phyloP scores from a whole-genome alignment of 2,888 invertebrate genomes.

The Diarsia mendica region DNA sequence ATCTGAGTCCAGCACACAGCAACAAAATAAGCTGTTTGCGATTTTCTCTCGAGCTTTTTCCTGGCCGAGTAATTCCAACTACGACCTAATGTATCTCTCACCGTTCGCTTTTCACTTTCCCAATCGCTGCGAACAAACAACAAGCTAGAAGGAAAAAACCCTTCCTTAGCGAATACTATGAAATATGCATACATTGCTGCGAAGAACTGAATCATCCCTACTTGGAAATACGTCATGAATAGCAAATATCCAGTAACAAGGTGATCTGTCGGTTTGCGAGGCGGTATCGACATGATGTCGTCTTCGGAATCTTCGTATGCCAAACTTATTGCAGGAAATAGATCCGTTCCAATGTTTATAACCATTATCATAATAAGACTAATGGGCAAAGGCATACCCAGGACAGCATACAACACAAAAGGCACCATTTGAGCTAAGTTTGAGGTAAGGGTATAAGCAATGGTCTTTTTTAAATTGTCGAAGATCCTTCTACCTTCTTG shows the following conservation, averaged over 20 bases:
- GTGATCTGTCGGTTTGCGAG: conserved; percentile 89
- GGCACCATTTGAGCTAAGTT: conserved; percentile 96
- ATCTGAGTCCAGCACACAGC: conserved; percentile 94
- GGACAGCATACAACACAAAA: conserved; percentile 93
- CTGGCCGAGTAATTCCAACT: conserved; percentile 93
- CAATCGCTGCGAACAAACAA: conserved; percentile 93
- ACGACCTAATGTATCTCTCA: conserved; percentile 94
- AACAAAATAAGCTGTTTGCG: conserved; percentile 95
- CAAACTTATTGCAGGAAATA: conserved; percentile 94
- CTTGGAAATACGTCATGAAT: conserved; percentile 95
- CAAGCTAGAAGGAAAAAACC: conserved; percentile 93
- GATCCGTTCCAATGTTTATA: conserved; percentile 95
- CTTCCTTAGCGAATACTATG: conserved; percentile 94
- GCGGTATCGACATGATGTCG: conserved; percentile 93
- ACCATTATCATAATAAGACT: conserved; percentile 91
- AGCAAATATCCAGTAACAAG: conserved; percentile 91
- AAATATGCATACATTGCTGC: conserved; percentile 95
- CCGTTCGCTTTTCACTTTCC: conserved; percentile 91
- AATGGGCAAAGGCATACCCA: conserved; percentile 94
- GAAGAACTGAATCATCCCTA: conserved; percentile 95
- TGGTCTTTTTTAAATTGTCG: conserved; percentile 96
- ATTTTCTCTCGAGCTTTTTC: conserved; percentile 92
- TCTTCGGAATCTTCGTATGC: conserved; percentile 94
- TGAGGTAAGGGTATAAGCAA: conserved; percentile 95
- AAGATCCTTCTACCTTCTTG: conserved; percentile 95